A percentile compares a stretch with the other conserved stretches of the same genome.
Evolutionary conservation across 2,888 invertebrate genomes (phyloP).

Genomic region (Orchesellides sinensis): DNA sequence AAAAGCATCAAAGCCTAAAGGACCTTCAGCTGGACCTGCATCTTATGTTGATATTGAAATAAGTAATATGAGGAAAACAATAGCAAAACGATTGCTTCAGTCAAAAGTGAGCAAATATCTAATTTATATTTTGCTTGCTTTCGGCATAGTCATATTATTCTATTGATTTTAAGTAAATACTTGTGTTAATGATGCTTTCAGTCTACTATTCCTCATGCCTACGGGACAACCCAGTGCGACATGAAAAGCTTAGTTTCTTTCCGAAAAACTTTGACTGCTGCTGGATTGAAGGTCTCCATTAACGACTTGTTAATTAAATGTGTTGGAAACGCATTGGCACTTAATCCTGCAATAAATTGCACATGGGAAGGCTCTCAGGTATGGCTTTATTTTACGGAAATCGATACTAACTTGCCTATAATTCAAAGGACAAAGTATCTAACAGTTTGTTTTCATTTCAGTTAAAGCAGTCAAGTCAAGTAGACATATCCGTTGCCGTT

Average conservation of each 20-base stretch:
- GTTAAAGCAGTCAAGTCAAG: conserved; percentile 77
- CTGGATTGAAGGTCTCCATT: conserved; percentile 81
- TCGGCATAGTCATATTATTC: too few species aligned
- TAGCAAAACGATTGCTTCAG: conserved; percentile 82
- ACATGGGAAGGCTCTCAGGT: conserved; percentile 79
- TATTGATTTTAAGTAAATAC: too few species aligned
- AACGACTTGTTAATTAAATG: conserved; percentile 84
- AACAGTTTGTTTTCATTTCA: conserved; percentile 67
- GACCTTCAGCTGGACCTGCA: conserved; percentile 62
- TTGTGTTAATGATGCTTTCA: too few species aligned
- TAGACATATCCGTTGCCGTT: conserved; percentile 83
- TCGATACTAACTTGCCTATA: neutral
- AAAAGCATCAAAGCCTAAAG: conserved; percentile 42
- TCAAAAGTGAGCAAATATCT: conserved; percentile 79
- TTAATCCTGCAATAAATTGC: conserved; percentile 79
- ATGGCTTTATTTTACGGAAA: too few species aligned
- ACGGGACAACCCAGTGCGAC: conserved; percentile 80
- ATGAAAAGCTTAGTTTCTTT: conserved; percentile 79
- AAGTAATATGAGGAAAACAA: conserved; percentile 81
- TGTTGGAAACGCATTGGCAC: conserved; percentile 80
- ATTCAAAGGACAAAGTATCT: too few species aligned
- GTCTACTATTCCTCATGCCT: conserved; percentile 83
- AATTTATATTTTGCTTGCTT: neutral
- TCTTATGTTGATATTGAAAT: conserved; percentile 80
- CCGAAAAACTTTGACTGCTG: conserved; percentile 79